These are phyloP conservation scores for Malthinus seriepunctatus DNA, from an alignment of 2,888 invertebrate species.

Conservation along the genomic window DNA sequence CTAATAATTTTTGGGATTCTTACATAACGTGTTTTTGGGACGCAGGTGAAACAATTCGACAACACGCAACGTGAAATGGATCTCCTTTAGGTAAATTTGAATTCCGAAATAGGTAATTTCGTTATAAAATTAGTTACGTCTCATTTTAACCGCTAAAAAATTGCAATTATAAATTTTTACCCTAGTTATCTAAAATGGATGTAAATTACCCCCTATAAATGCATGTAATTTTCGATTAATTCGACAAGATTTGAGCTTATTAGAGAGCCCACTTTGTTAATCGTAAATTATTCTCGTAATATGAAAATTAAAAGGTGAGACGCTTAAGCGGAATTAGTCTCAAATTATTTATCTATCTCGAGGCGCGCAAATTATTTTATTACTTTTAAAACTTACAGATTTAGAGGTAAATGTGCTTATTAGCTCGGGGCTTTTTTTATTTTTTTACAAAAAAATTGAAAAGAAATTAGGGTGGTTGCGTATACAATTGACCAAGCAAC, in stretches of 20 bases:
- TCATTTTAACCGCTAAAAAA: too few species aligned
- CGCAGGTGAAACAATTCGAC: too few species aligned
- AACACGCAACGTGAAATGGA: too few species aligned
- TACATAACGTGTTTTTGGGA: too few species aligned
- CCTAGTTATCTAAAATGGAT: too few species aligned
- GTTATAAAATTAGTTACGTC: too few species aligned
- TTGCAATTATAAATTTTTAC: too few species aligned
- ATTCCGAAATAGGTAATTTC: too few species aligned
- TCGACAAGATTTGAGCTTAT: constrained; percentile 1
- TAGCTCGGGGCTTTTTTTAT: constrained; percentile 10
- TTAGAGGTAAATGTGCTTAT: constrained; percentile 12
- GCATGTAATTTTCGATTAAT: constrained; percentile 12
- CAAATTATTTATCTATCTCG: constrained; percentile 18
- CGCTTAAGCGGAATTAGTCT: constrained; percentile 12
- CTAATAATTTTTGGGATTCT: too few species aligned
- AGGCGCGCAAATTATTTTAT: constrained; percentile 26
- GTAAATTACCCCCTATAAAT: too few species aligned
- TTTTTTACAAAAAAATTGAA: too few species aligned
- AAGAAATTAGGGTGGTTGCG: constrained; percentile 10
- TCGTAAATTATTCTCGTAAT: constrained; percentile 22
- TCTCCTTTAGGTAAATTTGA: too few species aligned
- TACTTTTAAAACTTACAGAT: constrained; percentile 18
- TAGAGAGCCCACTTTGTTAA: constrained; percentile 1
- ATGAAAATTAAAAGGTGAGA: constrained; percentile 20
- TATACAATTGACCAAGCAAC: constrained; percentile 9